A percentile compares a stretch with the other conserved stretches of the same genome.
Evolutionary conservation across 92 coral and sea anemone species (phyloP).

Genomic region (Paramuricea clavata): DNA sequence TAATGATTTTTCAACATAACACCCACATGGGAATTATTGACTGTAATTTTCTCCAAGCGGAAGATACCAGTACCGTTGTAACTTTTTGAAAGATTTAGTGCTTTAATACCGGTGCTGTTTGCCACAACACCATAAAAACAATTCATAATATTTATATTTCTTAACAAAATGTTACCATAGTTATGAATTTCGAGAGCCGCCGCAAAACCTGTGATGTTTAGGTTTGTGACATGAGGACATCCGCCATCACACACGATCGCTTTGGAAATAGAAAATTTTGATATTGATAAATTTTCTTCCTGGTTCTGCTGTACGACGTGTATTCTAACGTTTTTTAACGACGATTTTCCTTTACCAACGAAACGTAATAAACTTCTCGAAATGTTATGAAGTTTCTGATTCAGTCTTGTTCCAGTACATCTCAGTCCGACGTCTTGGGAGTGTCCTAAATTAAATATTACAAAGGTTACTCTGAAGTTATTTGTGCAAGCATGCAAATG

Average conservation of each 20-base stretch:
- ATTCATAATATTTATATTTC: neutral
- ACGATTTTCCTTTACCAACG: neutral
- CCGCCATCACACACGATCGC: neutral
- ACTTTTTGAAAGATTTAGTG: neutral
- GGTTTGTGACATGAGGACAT: neutral
- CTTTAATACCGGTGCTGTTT: neutral
- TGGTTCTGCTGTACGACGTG: neutral
- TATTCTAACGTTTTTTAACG: neutral
- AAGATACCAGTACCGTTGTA: slow-evolving; percentile 14
- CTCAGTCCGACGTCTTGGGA: neutral
- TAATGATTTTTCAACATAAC: neutral
- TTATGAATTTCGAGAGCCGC: neutral
- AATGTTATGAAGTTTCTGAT: neutral
- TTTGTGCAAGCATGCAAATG: too few species aligned
- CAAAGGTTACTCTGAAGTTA: neutral
- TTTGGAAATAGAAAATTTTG: neutral
- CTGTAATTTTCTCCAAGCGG: slow-evolving; percentile 41
- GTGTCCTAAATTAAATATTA: neutral
- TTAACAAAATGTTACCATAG: neutral
- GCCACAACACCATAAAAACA: neutral
- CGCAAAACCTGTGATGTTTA: neutral
- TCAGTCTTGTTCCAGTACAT: neutral
- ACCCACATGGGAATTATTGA: slow-evolving; percentile 9
- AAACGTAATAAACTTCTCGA: neutral
- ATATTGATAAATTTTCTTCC: neutral